A percentile compares a stretch with the other conserved stretches of the same genome.
Evolutionary conservation across 30 jellyfish, hydroid and myxozoan species (phyloP).

Genomic region (Mastigias papua): DNA sequence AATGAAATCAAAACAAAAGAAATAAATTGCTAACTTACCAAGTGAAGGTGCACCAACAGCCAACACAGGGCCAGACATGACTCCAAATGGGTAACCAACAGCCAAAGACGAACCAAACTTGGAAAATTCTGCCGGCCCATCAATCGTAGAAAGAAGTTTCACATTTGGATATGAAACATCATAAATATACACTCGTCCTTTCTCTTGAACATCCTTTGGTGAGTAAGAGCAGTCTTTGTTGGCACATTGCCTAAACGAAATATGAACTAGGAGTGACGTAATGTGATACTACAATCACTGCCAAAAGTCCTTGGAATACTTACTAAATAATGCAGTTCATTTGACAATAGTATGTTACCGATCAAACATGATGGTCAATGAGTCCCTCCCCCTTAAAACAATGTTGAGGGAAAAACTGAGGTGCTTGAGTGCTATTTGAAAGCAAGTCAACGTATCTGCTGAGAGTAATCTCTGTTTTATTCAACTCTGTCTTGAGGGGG

Average conservation of each 20-base stretch:
- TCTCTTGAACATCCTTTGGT: constrained; percentile 63
- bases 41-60: constrained; percentile 85
- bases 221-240: constrained; percentile 62
- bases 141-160: constrained; percentile 24
- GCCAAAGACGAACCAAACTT: constrained; percentile 78
- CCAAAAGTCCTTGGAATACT: too few relatives aligned
- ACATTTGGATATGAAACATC: constrained; percentile 26
- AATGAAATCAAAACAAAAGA: background rate
- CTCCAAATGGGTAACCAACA: constrained; percentile 76
- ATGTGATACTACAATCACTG: too few relatives aligned
- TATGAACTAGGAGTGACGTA: too few relatives aligned
- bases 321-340: too few relatives aligned
- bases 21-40: constrained; percentile 43
- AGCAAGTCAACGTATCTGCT: too few relatives aligned
- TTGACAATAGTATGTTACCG: too few relatives aligned
- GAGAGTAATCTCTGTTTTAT: too few relatives aligned
- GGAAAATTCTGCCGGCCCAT: constrained; percentile 68
- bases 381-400: too few relatives aligned
- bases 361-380: too few relatives aligned
- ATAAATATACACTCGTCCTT: constrained; percentile 67
- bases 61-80: constrained; percentile 27
- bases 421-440: too few relatives aligned
- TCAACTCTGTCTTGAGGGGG: too few relatives aligned
- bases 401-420: too few relatives aligned
- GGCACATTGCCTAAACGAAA: constrained; percentile 80